Percentiles rank a stretch among this genome's conserved stretches.
phyloP scores from a whole-genome alignment of 2,797 vertebrate species.

The Erpetoichthys calabaricus region DNA sequence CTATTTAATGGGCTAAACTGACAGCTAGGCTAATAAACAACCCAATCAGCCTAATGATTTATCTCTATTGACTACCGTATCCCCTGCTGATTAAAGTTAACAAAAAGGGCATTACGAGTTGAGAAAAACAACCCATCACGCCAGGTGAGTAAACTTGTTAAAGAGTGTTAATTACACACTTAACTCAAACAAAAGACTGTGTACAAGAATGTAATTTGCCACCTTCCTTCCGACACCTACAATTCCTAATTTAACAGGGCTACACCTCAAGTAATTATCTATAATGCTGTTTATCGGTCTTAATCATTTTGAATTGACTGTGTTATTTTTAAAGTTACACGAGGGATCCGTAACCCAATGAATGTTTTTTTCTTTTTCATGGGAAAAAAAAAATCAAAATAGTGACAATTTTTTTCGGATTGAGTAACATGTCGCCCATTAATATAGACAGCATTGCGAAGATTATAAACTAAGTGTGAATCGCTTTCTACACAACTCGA shows the following conservation, averaged over 20 bases:
- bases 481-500: no score
- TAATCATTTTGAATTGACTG: no score
- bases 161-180: conserved; percentile 65
- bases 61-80: conserved; percentile 41
- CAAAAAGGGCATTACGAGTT: conserved; percentile 45
- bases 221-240: conserved; percentile 34
- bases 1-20: not conserved
- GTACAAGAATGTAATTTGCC: conserved; percentile 62
- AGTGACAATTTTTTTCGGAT: no score
- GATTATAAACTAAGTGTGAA: no score
- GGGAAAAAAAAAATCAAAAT: no score
- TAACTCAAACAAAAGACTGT: conserved; percentile 61
- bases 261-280: conserved; percentile 10
- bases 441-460: no score
- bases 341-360: no score
- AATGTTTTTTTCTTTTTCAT: no score
- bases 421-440: no score
- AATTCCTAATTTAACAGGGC: conserved; percentile 49
- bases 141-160: conserved; percentile 69
- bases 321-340: no score
- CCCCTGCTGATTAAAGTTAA: conserved; percentile 44
- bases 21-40: conserved; percentile 44
- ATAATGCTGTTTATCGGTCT: no score
- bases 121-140: conserved; percentile 68
- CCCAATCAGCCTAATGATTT: conserved; percentile 37